These are phyloP conservation scores for Cyclina sinensis DNA, from an alignment of 1,140 invertebrate species.

Conservation along the genomic window DNA sequence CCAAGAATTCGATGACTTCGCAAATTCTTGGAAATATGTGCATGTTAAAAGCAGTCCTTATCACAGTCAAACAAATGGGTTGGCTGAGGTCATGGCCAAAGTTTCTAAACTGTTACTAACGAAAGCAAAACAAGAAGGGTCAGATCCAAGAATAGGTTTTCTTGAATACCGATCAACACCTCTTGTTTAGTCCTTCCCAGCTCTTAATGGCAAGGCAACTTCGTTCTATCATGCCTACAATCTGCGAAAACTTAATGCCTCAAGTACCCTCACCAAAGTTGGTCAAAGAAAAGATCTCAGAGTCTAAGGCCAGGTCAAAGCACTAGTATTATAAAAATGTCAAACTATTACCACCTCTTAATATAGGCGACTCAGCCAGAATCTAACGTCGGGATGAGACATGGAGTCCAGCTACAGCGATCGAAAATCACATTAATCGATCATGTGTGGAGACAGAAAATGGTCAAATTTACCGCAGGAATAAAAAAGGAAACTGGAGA, in stretches of 20 bases:
- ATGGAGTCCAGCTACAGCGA: background rate
- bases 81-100: conserved; percentile 5
- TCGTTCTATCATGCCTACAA: background rate
- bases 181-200: conserved; percentile 28
- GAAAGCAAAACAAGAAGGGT: background rate
- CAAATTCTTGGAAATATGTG: conserved; percentile 83
- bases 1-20: conserved; percentile 72
- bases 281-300: conserved; percentile 12
- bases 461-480: conserved; percentile 10
- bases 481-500: background rate
- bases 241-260: background rate
- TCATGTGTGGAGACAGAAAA: conserved; percentile 1
- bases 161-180: background rate
- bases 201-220: background rate
- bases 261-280: background rate
- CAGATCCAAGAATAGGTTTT: background rate
- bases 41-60: conserved; percentile 82
- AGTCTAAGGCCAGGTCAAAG: background rate
- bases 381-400: background rate
- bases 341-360: background rate
- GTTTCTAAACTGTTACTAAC: background rate
- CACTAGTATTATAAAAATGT: background rate
- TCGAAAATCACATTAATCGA: conserved; percentile 6
- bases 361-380: background rate
- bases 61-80: conserved; percentile 40